Conservation (phyloP, 2,888 invertebrate genomes). For the Mythimna ferrago region DNA sequence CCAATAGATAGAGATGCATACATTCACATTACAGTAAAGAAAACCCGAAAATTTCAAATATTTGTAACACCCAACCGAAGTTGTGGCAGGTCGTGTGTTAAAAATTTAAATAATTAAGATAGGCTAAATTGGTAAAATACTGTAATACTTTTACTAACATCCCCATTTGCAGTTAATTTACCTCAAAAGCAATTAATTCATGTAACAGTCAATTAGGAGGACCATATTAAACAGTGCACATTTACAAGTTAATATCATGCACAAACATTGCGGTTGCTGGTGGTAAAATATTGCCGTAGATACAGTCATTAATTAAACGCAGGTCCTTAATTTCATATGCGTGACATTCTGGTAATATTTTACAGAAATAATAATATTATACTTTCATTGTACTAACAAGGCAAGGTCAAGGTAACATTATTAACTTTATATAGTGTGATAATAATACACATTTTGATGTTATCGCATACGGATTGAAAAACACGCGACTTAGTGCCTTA, state of each 20-base stretch:
- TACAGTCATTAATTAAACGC: conserved; percentile 29
- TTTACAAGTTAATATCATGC: conserved; percentile 34
- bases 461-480: conserved; percentile 25
- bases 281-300: conserved; percentile 26
- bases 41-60: too few relatives aligned
- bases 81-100: too few relatives aligned
- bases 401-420: conserved; percentile 46
- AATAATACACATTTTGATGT: conserved; percentile 19
- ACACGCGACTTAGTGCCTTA: conserved; percentile 15
- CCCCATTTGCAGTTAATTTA: conserved; percentile 2
- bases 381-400: conserved; percentile 14
- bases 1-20: too few relatives aligned
- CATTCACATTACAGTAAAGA: too few relatives aligned
- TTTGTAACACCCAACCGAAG: too few relatives aligned
- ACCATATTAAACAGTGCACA: conserved; percentile 22
- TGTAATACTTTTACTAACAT: not conserved
- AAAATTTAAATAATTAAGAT: not conserved
- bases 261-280: conserved; percentile 33
- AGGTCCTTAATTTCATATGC: conserved; percentile 32
- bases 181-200: conserved; percentile 12
- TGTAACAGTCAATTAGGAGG: conserved; percentile 13
- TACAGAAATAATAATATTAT: conserved; percentile 10
- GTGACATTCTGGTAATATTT: conserved; percentile 26
- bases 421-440: conserved; percentile 24
- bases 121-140: not conserved